These are phyloP conservation scores for Glyptemys insculpta DNA, from an alignment of 2,797 vertebrate species.

Conservation along the genomic window DNA sequence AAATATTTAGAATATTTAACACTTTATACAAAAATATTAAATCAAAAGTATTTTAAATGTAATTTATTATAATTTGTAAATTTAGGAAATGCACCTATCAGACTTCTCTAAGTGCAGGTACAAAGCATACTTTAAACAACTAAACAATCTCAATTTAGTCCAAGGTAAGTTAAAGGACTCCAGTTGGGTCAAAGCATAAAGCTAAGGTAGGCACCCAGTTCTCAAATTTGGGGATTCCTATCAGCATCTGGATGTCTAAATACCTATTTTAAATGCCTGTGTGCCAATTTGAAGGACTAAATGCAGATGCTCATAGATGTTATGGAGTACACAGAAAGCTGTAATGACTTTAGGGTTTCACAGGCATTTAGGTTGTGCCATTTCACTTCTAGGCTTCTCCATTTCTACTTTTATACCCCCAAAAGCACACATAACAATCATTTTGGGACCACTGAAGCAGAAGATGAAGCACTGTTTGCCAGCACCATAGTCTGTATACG, in stretches of 20 bases:
- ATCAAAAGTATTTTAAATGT: neutral
- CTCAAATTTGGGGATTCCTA: neutral
- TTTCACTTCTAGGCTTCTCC: neutral
- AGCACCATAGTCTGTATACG: rapidly evolving
- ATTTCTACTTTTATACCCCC: neutral
- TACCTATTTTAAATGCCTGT: neutral
- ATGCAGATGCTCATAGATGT: neutral
- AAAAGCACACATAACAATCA: neutral
- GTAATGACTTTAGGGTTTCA: neutral
- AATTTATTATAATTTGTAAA: neutral
- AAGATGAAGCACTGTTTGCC: rapidly evolving
- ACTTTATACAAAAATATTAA: neutral
- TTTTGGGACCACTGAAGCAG: neutral
- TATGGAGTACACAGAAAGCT: neutral
- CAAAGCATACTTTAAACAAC: neutral
- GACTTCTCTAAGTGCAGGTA: neutral
- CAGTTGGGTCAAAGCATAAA: neutral
- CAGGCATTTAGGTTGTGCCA: neutral
- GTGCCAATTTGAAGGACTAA: neutral
- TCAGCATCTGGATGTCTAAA: neutral
- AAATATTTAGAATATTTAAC: neutral
- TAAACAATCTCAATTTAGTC: neutral
- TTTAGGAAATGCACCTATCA: neutral
- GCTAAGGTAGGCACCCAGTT: neutral
- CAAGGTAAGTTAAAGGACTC: neutral